Percentiles rank a stretch among this genome's conserved stretches.
Evolutionary conservation across 2,113 vertebrate species (phyloP).

Genomic region (Podarcis muralis): DNA sequence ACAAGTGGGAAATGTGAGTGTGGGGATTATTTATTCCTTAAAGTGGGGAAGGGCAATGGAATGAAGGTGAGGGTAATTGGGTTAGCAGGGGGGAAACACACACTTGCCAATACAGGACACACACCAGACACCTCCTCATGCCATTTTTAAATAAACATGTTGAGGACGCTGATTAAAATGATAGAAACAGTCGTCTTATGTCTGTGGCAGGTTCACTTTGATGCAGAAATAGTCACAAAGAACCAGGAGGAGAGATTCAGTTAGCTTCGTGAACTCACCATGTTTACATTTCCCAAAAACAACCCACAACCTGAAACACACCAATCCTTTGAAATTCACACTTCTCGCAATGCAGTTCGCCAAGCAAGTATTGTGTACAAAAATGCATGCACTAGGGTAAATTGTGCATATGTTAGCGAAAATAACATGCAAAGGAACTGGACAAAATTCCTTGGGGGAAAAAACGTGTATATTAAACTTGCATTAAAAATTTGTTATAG

Average conservation of each 20-base stretch:
- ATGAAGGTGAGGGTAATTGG: slow-evolving; percentile 14
- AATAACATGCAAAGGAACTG: no score
- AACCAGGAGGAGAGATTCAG: not conserved
- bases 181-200: slow-evolving; percentile 3
- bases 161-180: not conserved
- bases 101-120: not conserved
- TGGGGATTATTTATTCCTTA: slow-evolving; percentile 66
- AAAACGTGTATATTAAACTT: no score
- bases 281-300: no score
- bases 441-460: no score
- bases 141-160: slow-evolving; percentile 35
- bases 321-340: no score
- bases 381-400: no score
- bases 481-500: no score
- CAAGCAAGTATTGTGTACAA: no score
- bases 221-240: slow-evolving; percentile 13
- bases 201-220: slow-evolving; percentile 6
- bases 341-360: no score
- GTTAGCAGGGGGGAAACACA: not conserved
- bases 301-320: no score
- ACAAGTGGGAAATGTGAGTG: slow-evolving; percentile 59
- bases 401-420: no score
- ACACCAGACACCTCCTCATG: not conserved
- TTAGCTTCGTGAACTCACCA: no score
- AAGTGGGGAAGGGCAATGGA: slow-evolving; percentile 20